Base-by-base conservation (phyloP, 2,113 vertebrate species). In the Limanda limanda region DNA sequence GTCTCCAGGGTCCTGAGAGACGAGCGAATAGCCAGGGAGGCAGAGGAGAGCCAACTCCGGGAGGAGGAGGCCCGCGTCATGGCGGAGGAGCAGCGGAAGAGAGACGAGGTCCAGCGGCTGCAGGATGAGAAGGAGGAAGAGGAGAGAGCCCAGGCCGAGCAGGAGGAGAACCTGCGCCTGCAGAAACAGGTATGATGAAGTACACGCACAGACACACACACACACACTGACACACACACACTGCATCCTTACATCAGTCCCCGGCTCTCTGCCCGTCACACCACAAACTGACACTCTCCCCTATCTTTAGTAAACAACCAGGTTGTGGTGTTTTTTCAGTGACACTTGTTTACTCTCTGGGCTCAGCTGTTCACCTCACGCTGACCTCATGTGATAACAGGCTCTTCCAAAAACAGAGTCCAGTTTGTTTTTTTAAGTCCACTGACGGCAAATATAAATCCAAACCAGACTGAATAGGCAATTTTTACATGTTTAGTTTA, bases 121-220 rank as follows among this genome's bases (percentile, higher is more conserved):
- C 86, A 86, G 72, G 92, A 92, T 27, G 93, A 94, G 90, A 91
- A 93, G 87, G 94, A 96, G 78, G 95, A 89, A 0, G 48, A 89
- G 85, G 92, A 93, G 81, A 95, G 88, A 88, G 96, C 95, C 25
- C 93, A 78, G 70, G 95, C 94, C 0, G 96, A 98, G 82, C 93
- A 94, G 81, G 96, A 97, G 87, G 96, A 98, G 92, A 92, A 85
- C n/a, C 92, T 96, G 63, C 94, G 96, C 23, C 94, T 98, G 35
- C 97, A 97, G 86, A 98, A 95, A 94, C 97, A 98, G 95, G 97
- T 98, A 61, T 1, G 21, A 5, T 11, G 10, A 59, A 40, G 15
- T 18, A 6, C 15, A 47, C 15, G 0, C 45, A 17, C 27, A 6
- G 9, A 12, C 24, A 12, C 7, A 12, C 52, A 71, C 55, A 47